phyloP scores from a whole-genome alignment of 2,113 vertebrate species.

The Rhinoptilus africanus region DNA sequence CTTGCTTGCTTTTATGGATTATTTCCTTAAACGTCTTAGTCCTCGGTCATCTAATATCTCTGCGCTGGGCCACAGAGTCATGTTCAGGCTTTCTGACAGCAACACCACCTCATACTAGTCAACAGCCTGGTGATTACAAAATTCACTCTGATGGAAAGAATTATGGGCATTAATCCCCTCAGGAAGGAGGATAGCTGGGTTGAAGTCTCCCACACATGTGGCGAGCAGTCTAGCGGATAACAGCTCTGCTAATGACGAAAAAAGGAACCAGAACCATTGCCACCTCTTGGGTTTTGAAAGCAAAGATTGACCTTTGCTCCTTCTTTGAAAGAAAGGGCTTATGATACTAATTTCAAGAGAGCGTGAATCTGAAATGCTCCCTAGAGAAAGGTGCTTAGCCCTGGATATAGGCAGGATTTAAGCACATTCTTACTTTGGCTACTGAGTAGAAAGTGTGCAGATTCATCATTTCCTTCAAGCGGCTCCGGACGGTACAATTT shows the following conservation, averaged over 20 bases:
- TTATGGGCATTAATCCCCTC: slow-evolving; percentile 43
- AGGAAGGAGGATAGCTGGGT: slow-evolving; percentile 28
- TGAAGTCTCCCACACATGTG: slow-evolving; percentile 46
- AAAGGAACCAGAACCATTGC: slow-evolving; percentile 43
- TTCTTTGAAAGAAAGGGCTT: slow-evolving; percentile 45
- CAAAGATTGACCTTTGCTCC: slow-evolving; percentile 59
- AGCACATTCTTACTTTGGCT: background rate
- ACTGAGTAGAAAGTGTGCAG: background rate
- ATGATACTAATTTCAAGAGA: slow-evolving; percentile 63
- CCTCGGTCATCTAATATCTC: background rate
- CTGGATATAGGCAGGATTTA: slow-evolving; percentile 31
- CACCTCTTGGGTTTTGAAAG: slow-evolving; percentile 61
- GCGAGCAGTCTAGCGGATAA: slow-evolving; percentile 32
- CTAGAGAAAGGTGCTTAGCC: slow-evolving; percentile 55
- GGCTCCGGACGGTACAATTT: background rate
- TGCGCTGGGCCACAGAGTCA: background rate
- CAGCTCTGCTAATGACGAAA: slow-evolving; percentile 44
- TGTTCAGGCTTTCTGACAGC: background rate
- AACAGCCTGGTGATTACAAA: slow-evolving; percentile 28
- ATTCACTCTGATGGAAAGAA: slow-evolving; percentile 47
- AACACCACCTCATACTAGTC: background rate
- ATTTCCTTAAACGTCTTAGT: background rate
- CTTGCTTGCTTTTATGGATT: background rate
- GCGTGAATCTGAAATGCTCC: slow-evolving; percentile 39
- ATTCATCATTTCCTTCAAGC: background rate